Base-by-base conservation (phyloP, 92 coral and sea anemone species). In the Muricea muricata region DNA sequence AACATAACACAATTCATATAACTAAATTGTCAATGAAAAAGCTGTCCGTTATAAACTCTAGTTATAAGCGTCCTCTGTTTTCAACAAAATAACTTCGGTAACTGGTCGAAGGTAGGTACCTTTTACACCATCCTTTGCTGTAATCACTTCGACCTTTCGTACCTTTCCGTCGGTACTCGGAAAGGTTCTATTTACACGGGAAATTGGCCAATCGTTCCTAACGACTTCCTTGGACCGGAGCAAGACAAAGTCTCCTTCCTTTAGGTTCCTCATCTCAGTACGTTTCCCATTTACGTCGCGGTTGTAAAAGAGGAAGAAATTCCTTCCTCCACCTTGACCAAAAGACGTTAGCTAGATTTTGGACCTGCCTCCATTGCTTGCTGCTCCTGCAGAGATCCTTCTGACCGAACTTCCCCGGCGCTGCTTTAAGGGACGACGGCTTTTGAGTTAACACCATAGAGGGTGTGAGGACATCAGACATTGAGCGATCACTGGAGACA, bases 161-260 rank as follows among this genome's bases (percentile, higher is more conserved):
- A 84, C 88, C 34, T 74, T 84, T 0, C 74, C 82, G 35, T 82
- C 86, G 1, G 42, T 75, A 18, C 79, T 68, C 28, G 18, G 21
- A 26, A 28, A 68, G 2, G 86, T 39, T 40, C 69, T 66, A 24
- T 82, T 12, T 10, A 84, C 67, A 5, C 61, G 82, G 26, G 87
- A 82, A 13, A 83, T 52, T 8, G 84, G 76, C 84, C 84, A 85
- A 28, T 24, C 24, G 71, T 85, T 85, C 39, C 89, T 85, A 5
- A 85, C 78, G 20, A 23, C 3, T 40, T 85, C 79, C 54, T 85
- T 65, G 15, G 41, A 20, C 25, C 42, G 76, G 24, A 85, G 88
- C 30, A 73, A 66, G 7, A 84, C 87, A 6, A 84, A 12, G 17
- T 84, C 83, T 12, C 87, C 87, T 30, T 70, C 73, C 18, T 84